Base-by-base conservation (phyloP, 2,797 vertebrate genomes). In the Pseudomugil tenellus region DNA sequence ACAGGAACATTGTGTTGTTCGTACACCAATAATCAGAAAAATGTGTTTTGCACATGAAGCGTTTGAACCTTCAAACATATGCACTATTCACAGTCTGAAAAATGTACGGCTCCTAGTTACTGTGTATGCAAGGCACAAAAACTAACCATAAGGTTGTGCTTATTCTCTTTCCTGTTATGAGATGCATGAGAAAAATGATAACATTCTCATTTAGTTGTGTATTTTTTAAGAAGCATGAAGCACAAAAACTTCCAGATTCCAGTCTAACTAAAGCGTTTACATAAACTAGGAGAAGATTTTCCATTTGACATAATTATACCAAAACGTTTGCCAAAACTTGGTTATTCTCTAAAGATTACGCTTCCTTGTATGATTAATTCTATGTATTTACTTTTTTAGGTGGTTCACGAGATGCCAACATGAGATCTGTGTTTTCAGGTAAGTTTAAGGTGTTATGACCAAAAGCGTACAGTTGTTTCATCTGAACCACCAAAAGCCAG, bases 351-450 rank as follows among this genome's bases (percentile, higher is more conserved):
- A 26, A 23, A 34, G 10, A 26, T 29, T 23, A 58, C 19, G 13
- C 14, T 32, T 46, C 19, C 25, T 16, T 55, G 1, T n/a, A 10
- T 76, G 62, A 62, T 46, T 76, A 7, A 25, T 48, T n/a, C 43
- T 31, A 3, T 60, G 5, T 35, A 71, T 72, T 31, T 7, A 58
- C 59, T 35, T 78, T 63, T 56, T 3, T 74, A 95, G 94, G 94
- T 85, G 85, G 85, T 80, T 85, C 91, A 59, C 83, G 89, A 72
- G 93, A 94, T 67, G 81, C 88, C 84, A 94, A 70, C 72, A 94
- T 93, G 74, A 92, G 94, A 86, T 94, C 94, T 1, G 89, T 94
- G 84, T 94, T 95, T 92, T 95, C 94, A 94, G 94, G 94, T 95
- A 74, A 88, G 8, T 43, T 55, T 1, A 11, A 67, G 17, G 29